Percentiles rank a stretch among this genome's conserved stretches.
These are phyloP conservation scores for Temnothorax curvispinosus DNA, from an alignment of 1,140 invertebrate species.

Conservation along the genomic window DNA sequence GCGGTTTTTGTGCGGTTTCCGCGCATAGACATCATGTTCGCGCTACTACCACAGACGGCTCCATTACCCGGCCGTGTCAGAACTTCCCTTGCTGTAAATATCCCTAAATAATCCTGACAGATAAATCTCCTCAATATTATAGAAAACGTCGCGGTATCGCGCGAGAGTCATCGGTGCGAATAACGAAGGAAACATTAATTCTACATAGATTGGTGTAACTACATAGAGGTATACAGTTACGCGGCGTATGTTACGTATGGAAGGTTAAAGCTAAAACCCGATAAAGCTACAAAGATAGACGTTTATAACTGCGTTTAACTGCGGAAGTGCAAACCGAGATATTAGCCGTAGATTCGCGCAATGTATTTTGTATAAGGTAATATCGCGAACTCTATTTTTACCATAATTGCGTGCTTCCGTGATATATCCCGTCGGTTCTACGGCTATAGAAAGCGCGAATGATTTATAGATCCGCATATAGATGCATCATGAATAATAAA, in stretches of 20 bases:
- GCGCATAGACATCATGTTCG: constrained; percentile 71
- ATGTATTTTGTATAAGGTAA: constrained; percentile 27
- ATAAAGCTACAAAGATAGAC: constrained; percentile 29
- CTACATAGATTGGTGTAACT: neutral
- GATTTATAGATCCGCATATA: constrained; percentile 36
- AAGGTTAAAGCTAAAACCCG: constrained; percentile 20
- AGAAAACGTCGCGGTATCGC: neutral
- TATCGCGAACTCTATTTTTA: constrained; percentile 37
- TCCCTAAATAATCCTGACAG: constrained; percentile 40
- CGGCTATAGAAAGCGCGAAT: neutral
- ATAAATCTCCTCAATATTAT: neutral
- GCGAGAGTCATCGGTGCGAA: neutral
- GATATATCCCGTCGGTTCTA: neutral
- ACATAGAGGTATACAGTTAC: neutral
- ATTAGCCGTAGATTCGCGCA: constrained; percentile 26
- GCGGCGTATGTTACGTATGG: neutral
- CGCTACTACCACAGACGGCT: constrained; percentile 1
- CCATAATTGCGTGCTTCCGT: constrained; percentile 28
- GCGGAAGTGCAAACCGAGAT: constrained; percentile 33
- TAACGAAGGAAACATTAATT: neutral
- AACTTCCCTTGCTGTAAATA: constrained; percentile 25
- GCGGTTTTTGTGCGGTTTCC: constrained; percentile 81
- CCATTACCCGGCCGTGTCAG: constrained; percentile 1
- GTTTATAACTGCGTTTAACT: constrained; percentile 17
- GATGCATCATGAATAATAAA: constrained; percentile 49